Conservation (phyloP, 1,140 invertebrate genomes). For the Globodera rostochiensis region DNA sequence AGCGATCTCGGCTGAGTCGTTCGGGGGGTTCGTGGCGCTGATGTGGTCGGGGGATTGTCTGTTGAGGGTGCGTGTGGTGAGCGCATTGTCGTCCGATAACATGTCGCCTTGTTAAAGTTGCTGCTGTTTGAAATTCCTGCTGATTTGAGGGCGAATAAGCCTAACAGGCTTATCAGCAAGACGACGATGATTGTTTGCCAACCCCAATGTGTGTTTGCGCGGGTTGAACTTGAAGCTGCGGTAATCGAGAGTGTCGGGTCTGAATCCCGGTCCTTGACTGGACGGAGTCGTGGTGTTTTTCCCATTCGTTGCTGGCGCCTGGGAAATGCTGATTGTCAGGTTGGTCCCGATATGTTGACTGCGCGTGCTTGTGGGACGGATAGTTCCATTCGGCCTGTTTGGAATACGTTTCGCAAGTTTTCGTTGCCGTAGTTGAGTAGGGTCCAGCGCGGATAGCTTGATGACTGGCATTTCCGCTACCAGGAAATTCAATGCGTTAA, state of each 20-base stretch:
- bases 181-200: too few relatives aligned
- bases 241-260: too few relatives aligned
- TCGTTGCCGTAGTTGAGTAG: background rate
- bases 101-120: too few relatives aligned
- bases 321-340: too few relatives aligned
- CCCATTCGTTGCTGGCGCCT: background rate
- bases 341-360: background rate
- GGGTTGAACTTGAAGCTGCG: background rate
- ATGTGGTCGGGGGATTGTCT: background rate
- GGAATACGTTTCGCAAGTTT: background rate
- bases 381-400: too few relatives aligned
- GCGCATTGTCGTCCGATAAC: too few relatives aligned
- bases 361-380: background rate
- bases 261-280: too few relatives aligned
- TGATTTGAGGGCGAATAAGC: too few relatives aligned
- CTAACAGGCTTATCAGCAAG: too few relatives aligned
- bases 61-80: background rate
- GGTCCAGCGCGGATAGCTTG: background rate
- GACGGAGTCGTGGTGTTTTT: background rate
- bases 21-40: too few relatives aligned
- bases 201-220: background rate
- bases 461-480: background rate
- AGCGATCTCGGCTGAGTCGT: background rate
- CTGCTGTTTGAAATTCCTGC: too few relatives aligned
- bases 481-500: background rate